Base-by-base conservation (phyloP, 2,888 invertebrate genomes). In the Lepidocyrtoides sp. region DNA sequence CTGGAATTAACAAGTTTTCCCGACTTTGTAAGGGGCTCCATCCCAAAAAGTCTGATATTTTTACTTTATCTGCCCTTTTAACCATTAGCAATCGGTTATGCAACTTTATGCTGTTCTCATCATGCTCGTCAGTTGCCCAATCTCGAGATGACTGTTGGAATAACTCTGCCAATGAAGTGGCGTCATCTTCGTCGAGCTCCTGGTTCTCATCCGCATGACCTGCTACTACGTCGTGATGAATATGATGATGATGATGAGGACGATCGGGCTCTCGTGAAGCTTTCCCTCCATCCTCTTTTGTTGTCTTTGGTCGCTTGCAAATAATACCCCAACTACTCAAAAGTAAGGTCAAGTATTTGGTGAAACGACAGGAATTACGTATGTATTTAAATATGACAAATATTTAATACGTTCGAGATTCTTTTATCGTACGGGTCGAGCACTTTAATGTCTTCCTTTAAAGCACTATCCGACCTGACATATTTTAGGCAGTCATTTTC, bases 141-240 rank as follows among this genome's bases (percentile, higher is more conserved):
- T 87, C 87, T 10, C 10, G 29, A 0, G 81, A 57, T 23, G 66
- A n/a, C 48, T 87, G 87, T 20, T 91, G 91, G 10, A 91, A 92
- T 7, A 88, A 23, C 17, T 92, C 91, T 36, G 91, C 91, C n/a
- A 92, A 29, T 0, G 91, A 91, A n/a, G 86, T 89, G 0, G 77
- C 92, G n/a, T 82, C 89, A 57, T 92, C 92, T 5, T 92, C 92
- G 8, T 85, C 89, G 5, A 54, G 79, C 26, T 89, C 81, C 63
- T 87, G 36, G 14, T 84, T 66, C 20, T 86, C 72, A 17, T 82
- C 57, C 17, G 4, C 44, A 23, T 79, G 17, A 29, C 26, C 29
- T 0, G 29, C 26, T 7, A 14, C 23, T 7, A 2, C 72, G 17
- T 44, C 23, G 4, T n/a, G n/a, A n/a, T n/a, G n/a, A n/a, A n/a